Evolutionary conservation across 2,113 vertebrate species (phyloP), one percentile per base, ranked within the genome.

Genomic region (Platichthys flesus): DNA sequence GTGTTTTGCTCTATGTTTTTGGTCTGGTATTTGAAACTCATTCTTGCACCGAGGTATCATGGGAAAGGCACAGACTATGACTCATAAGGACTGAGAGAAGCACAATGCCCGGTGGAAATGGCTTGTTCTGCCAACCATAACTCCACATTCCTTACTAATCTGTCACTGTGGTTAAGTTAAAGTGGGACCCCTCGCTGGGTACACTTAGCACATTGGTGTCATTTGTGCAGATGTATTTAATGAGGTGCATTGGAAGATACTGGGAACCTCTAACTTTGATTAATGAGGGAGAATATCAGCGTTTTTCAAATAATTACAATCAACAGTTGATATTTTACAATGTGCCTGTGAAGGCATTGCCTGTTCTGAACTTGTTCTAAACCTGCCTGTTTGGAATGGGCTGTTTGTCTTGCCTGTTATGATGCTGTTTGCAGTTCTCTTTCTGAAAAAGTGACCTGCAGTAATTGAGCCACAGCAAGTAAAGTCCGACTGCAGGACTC

Each of bases 21-120:
- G n/a, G 26, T 75, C 60, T 83, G 83, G 79, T 84, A 86, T 90
- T 85, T 85, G 62, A 75, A 45, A 10, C 56, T 72, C 79, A 76
- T 80, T 87, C 79, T 62, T 42, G 71, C 51, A 20, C 61, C 65
- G 49, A 70, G 47, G 76, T 57, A 78, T 84, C 49, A 78, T 86
- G 87, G 74, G 83, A 88, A 83, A 85, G 70, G 74, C 83, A 45
- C 74, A 82, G 83, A 78, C 80, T 45, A 47, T 90, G 89, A 93
- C 85, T 91, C 88, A 92, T 73, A 72, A 78, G 51, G 71, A 85
- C 26, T 14, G 78, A 79, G 77, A 79, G 66, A 56, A 67, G 69
- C 79, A 83, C 82, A 90, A 64, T 86, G 71, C 75, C 80, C 42
- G 54, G 70, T 85, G 86, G 84, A 80, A 79, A 79, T 70, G 47